A percentile compares a stretch with the other conserved stretches of the same genome.
These are phyloP conservation scores for Spialia ferax DNA, from an alignment of 2,888 invertebrate species.

Conservation along the genomic window DNA sequence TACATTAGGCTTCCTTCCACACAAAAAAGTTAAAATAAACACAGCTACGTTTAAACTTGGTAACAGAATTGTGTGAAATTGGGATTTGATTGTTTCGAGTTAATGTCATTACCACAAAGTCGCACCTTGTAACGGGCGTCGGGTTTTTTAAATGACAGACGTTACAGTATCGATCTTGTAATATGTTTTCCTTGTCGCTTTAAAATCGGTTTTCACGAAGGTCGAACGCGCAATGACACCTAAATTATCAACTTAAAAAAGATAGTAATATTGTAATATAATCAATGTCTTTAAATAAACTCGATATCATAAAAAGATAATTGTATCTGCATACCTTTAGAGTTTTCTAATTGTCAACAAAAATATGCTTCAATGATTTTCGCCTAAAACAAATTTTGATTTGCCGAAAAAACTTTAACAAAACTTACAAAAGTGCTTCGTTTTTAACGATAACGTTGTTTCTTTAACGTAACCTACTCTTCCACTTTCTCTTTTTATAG, in stretches of 20 bases:
- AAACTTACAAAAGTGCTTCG: not conserved
- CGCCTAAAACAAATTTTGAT: too few relatives aligned
- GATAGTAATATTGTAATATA: too few relatives aligned
- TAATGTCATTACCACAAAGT: constrained; percentile 42
- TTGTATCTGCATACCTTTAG: too few relatives aligned
- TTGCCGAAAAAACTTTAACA: too few relatives aligned
- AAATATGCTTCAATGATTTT: too few relatives aligned
- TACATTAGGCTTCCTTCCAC: too few relatives aligned
- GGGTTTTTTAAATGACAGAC: constrained; percentile 12
- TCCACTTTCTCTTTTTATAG: not conserved
- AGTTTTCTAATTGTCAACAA: too few relatives aligned
- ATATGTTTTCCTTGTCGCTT: constrained; percentile 33
- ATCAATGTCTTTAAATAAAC: too few relatives aligned
- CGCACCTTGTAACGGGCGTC: constrained; percentile 6
- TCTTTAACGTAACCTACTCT: not conserved
- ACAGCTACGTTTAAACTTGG: too few relatives aligned
- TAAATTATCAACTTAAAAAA: constrained; percentile 40
- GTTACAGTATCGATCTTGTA: not conserved
- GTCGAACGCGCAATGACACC: constrained; percentile 35
- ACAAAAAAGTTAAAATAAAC: too few relatives aligned
- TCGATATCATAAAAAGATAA: too few relatives aligned
- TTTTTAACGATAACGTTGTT: not conserved
- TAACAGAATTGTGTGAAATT: not conserved
- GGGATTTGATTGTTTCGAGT: constrained; percentile 8
- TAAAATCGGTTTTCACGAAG: constrained; percentile 23